Base-by-base conservation (phyloP, 2,888 invertebrate species). In the Cheilosia vernalis region DNA sequence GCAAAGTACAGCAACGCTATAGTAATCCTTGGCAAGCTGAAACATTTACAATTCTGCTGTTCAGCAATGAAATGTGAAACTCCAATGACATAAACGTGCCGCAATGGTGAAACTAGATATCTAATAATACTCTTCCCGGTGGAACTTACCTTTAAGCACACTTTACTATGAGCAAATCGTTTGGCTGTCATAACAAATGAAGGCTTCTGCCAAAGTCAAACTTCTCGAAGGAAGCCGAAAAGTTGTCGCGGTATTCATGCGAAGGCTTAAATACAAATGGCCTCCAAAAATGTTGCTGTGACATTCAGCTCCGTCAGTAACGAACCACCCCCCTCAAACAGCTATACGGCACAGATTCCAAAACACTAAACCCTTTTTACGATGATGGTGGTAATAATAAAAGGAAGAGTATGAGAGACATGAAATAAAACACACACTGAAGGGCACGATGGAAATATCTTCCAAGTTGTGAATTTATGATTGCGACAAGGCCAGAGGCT, bases 381-480 rank as follows among this genome's bases (percentile, higher is more conserved):
- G 56, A 44, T 44, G 55, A 30, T 21, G 56, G 49, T 17, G 33
- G 37, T 40, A 51, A 61, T 9, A 51, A 51, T 60, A 30, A 72
- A 49, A 21, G n/a, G 6, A 24, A 24, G 33, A 58, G n/a, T 21
- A 33, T 3, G 17, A 44, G 24, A 58, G 44, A 40, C 4, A 17
- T 15, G 44, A 44, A 56, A 44, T 21, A 10, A 49, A 56, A 44
- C 13, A 37, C 47, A 44, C 53, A 63, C n/a, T 21, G 17, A 24
- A 37, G 21, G 47, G 15, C 42, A 47, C 63, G 53, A 69, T 55
- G 37, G 27, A 63, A 76, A 77, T 77, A 42, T 53, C 56, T 19
- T 61, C 24, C 33, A 30, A 66, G 21, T 66, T 78, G 58, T 72
- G 53, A 72, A 64, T 76, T 85, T 80, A 66, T 80, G 70, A 77